phyloP scores from a whole-genome alignment of 2,888 invertebrate genomes.

The Drosophila gaucha region DNA sequence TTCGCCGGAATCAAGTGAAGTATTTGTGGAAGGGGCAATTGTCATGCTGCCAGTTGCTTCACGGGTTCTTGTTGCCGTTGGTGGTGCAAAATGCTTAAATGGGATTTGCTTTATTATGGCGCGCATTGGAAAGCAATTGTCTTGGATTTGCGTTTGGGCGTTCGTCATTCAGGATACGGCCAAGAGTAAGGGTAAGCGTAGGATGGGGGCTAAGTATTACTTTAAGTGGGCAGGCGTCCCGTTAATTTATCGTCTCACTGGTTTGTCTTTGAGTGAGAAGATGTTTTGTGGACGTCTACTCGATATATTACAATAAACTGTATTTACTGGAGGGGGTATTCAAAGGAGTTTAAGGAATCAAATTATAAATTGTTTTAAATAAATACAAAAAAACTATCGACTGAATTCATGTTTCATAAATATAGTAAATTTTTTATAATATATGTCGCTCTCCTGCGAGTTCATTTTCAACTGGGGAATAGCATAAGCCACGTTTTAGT shows the following conservation, averaged over 20 bases:
- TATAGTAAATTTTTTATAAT: no score
- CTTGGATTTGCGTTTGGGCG: slow-evolving; percentile 75
- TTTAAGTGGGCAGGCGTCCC: slow-evolving; percentile 56
- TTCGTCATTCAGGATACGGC: slow-evolving; percentile 16
- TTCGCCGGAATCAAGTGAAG: slow-evolving; percentile 17
- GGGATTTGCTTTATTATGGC: slow-evolving; percentile 56
- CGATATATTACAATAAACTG: slow-evolving; percentile 33
- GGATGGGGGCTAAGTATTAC: slow-evolving; percentile 42
- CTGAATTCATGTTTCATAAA: neutral
- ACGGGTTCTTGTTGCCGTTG: slow-evolving; percentile 31
- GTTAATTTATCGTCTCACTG: slow-evolving; percentile 78
- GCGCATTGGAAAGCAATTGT: slow-evolving; percentile 82
- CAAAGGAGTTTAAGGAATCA: neutral
- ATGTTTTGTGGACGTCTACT: slow-evolving; percentile 12
- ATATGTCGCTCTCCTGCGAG: neutral
- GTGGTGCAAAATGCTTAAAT: slow-evolving; percentile 70
- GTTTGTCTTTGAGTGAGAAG: slow-evolving; percentile 53
- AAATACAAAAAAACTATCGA: neutral
- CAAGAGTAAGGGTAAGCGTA: neutral
- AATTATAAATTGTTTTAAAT: neutral
- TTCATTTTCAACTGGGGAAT: neutral
- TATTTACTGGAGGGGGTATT: slow-evolving; percentile 18
- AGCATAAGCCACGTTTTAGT: neutral
- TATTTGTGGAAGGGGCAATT: slow-evolving; percentile 20
- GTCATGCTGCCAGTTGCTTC: slow-evolving; percentile 13